Conservation (phyloP, 1,140 invertebrate genomes). For the Bombus sibiricus region DNA sequence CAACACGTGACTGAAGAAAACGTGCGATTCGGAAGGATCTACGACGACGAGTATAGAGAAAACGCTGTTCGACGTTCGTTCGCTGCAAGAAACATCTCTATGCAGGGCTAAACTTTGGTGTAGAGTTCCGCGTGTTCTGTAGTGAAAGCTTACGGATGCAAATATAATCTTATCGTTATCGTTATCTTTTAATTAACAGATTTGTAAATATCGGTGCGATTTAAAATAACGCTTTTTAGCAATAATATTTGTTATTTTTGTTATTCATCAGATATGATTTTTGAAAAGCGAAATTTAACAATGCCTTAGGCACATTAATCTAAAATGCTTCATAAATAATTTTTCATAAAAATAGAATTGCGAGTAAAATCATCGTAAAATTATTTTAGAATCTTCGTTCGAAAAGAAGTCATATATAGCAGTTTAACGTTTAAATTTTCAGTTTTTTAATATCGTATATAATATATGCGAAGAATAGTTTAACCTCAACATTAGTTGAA, state of each 20-base stretch:
- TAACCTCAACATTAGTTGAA: not conserved
- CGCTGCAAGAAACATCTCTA: not conserved
- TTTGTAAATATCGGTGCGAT: too few relatives aligned
- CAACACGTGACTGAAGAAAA: constrained; percentile 37
- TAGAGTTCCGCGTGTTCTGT: not conserved
- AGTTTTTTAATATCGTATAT: too few relatives aligned
- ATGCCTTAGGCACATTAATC: too few relatives aligned
- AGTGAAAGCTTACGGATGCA: not conserved
- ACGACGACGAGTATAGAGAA: constrained; percentile 43
- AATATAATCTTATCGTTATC: not conserved
- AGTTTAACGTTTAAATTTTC: not conserved
- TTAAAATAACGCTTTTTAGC: not conserved
- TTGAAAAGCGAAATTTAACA: too few relatives aligned
- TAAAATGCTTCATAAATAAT: too few relatives aligned
- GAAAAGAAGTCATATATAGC: not conserved
- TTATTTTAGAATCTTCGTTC: not conserved
- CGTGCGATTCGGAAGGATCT: constrained; percentile 20
- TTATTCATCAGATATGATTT: too few relatives aligned
- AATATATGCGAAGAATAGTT: not conserved
- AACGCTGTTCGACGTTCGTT: constrained; percentile 9
- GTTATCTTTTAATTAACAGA: too few relatives aligned
- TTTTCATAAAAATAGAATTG: too few relatives aligned
- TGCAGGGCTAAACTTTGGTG: not conserved
- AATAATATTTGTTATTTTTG: not conserved
- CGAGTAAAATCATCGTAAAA: too few relatives aligned